phyloP scores from a whole-genome alignment of 35 echinoderm and acorn worm species.

The Amphiura filiformis region DNA sequence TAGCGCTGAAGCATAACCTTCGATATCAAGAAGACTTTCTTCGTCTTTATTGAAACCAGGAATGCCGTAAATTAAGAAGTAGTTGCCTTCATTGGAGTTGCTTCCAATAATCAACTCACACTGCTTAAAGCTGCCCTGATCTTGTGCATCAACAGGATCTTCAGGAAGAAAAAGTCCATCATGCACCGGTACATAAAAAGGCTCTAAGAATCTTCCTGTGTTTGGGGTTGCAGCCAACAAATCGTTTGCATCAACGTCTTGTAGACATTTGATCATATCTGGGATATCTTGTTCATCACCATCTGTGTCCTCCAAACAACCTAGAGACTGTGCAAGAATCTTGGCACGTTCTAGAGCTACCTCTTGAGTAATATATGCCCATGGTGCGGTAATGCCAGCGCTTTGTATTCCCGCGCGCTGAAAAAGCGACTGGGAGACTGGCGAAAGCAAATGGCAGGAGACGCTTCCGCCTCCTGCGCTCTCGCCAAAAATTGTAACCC shows the following conservation, averaged over 20 bases:
- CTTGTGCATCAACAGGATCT: too few species aligned
- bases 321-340: constrained; percentile 44
- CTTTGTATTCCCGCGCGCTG: constrained; percentile 68
- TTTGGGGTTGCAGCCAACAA: too few species aligned
- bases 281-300: too few species aligned
- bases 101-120: too few species aligned
- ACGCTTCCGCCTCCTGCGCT: constrained; percentile 82
- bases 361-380: too few species aligned
- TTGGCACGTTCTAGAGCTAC: too few species aligned
- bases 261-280: too few species aligned
- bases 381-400: too few species aligned
- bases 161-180: too few species aligned
- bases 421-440: constrained; percentile 56
- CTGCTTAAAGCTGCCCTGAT: too few species aligned
- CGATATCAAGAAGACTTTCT: constrained; percentile 57
- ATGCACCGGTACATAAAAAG: constrained; percentile 75
- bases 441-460: constrained; percentile 53
- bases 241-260: too few species aligned
- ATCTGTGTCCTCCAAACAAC: constrained; percentile 52
- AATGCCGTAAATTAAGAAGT: constrained; percentile 77
- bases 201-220: constrained; percentile 38
- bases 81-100: constrained; percentile 75
- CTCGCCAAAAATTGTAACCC: constrained; percentile 89
- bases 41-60: constrained; percentile 49
- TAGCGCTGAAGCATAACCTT: constrained; percentile 38